Evolutionary conservation across 2,888 invertebrate genomes (phyloP), one percentile per base, ranked within the genome.

Genomic region (Dasypogon diadema): DNA sequence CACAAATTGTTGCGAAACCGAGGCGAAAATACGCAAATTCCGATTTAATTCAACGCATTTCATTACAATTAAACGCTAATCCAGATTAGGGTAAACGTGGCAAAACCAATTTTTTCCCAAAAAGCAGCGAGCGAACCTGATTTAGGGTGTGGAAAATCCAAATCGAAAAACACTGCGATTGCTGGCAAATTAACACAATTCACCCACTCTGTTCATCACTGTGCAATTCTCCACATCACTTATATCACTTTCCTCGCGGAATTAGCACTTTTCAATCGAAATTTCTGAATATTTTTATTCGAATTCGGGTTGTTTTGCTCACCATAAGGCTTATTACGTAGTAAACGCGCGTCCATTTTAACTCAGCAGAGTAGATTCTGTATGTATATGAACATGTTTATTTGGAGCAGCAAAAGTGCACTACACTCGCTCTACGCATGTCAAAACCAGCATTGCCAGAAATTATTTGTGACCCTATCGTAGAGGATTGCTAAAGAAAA

Each of bases 141-240:
- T 74, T 74, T 74, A 63, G 63, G 74, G 74, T 74, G 74, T 74
- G 74, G 74, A 74, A 63, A 74, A 74, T 51, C 37, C 70, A 16
- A 54, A 34, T 30, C 30, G 14, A 26, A 70, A 54, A 30, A 70
- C 56, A 56, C 30, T 34, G 2, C 26, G 22, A 21, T 34, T 22
- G 21, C 34, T 8, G 34, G 30, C 54, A 30, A 51, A 26, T 12
- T 26, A 26, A 14, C 26, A 56, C 30, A 5, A n/a, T 56, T 16
- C 22, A 10, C 4, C 48, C 18, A 14, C 54, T 42, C 12, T 12
- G n/a, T 42, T 42, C n/a, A 42, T 12, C 18, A 54, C 26, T 48
- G 48, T 42, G 26, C 12, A 70, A 70, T 54, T 26, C 21, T 8
- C 12, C 48, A 24, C 12, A 12, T 12, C 34, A 54, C 30, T 70